Conservation (phyloP, 2,888 invertebrate genomes). For the Aquatica leii region DNA sequence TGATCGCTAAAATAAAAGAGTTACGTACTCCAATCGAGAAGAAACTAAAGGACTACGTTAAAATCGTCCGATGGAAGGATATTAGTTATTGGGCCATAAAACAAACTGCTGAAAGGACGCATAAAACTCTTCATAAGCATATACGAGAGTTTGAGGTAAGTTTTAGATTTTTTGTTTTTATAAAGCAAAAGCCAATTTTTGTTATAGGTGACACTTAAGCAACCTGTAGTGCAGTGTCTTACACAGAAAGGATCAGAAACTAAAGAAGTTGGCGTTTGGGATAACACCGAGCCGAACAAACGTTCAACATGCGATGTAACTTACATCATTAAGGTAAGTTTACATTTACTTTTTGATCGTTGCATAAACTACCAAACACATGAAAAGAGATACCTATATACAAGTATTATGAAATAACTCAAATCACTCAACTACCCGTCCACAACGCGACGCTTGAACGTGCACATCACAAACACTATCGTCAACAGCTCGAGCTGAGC, state of each 20-base stretch:
- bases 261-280: too few relatives aligned
- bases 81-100: slow-evolving; percentile 94
- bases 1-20: slow-evolving; percentile 71
- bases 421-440: too few relatives aligned
- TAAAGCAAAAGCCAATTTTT: too few relatives aligned
- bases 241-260: too few relatives aligned
- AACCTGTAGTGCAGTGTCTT: too few relatives aligned
- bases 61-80: slow-evolving; percentile 95
- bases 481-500: too few relatives aligned
- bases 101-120: slow-evolving; percentile 87
- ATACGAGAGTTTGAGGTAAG: slow-evolving; percentile 82
- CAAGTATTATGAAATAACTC: too few relatives aligned
- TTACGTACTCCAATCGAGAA: slow-evolving; percentile 87
- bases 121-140: slow-evolving; percentile 85
- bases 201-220: background rate
- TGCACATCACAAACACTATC: too few relatives aligned
- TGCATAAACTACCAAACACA: too few relatives aligned
- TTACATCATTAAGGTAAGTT: too few relatives aligned
- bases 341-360: background rate
- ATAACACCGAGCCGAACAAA: background rate
- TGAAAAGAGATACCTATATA: too few relatives aligned
- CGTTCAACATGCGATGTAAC: background rate
- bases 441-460: too few relatives aligned
- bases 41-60: slow-evolving; percentile 90
- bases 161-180: background rate